These are phyloP conservation scores for Trichonephila clavata DNA, from an alignment of 1,140 invertebrate genomes.

Conservation along the genomic window DNA sequence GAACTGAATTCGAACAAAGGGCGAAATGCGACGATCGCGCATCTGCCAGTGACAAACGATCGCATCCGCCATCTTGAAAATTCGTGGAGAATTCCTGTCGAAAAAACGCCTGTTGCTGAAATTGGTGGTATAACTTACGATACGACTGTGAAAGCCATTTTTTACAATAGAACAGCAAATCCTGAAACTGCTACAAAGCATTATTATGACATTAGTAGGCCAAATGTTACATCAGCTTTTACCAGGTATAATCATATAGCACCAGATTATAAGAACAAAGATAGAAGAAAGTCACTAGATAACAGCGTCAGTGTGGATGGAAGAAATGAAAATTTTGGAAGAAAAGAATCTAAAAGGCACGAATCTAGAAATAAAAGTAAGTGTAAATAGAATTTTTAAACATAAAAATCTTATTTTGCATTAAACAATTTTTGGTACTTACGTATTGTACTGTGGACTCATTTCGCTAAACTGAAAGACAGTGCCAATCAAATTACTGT, in stretches of 20 bases:
- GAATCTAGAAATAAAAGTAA: neutral
- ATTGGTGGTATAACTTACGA: neutral
- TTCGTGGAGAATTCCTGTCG: neutral
- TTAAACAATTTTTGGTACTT: too few species aligned
- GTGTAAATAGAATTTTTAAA: neutral
- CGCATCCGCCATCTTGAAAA: constrained; percentile 3
- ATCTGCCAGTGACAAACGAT: neutral
- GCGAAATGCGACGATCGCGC: neutral
- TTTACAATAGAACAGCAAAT: neutral
- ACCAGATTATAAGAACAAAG: neutral
- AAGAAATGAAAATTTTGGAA: neutral
- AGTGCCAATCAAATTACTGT: too few species aligned
- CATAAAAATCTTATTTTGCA: too few species aligned
- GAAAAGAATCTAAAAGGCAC: neutral
- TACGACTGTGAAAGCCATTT: neutral
- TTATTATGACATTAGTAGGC: neutral
- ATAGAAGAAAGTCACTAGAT: neutral
- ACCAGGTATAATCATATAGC: neutral
- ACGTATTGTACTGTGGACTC: too few species aligned
- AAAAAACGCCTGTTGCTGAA: neutral
- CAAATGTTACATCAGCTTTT: constrained; percentile 44
- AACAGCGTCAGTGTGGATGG: neutral
- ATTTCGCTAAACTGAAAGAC: too few species aligned
- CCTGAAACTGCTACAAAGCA: neutral
- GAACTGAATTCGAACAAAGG: neutral